phyloP scores from a whole-genome alignment of 1,140 invertebrate genomes.

The Drosophila pseudoobscura region DNA sequence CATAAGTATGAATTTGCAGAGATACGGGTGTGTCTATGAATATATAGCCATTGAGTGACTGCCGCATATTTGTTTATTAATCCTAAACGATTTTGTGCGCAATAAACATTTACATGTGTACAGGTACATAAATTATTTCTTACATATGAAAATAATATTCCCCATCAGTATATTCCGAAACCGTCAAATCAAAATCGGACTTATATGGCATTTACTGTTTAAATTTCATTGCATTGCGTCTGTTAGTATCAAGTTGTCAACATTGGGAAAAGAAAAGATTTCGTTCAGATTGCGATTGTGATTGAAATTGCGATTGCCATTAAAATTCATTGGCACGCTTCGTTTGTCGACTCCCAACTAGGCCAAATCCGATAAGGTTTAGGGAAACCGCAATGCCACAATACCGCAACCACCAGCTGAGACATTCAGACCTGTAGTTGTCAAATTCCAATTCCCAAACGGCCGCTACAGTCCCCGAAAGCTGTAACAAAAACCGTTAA shows the following conservation, averaged over 20 bases:
- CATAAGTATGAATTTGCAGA: background rate
- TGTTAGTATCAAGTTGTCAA: constrained; percentile 27
- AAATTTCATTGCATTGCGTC: background rate
- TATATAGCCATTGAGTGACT: too few relatives aligned
- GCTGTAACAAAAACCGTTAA: constrained; percentile 61
- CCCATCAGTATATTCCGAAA: too few relatives aligned
- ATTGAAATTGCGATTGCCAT: constrained; percentile 55
- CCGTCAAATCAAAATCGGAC: too few relatives aligned
- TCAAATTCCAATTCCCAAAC: constrained; percentile 56
- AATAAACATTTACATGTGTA: too few relatives aligned
- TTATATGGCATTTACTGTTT: too few relatives aligned
- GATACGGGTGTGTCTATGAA: too few relatives aligned
- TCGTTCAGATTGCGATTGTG: constrained; percentile 36
- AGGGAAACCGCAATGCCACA: constrained; percentile 12
- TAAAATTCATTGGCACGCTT: constrained; percentile 68
- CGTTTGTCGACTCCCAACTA: constrained; percentile 4
- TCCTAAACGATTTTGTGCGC: too few relatives aligned
- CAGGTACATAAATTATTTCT: too few relatives aligned
- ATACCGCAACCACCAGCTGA: constrained; percentile 28
- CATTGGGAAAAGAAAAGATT: constrained; percentile 30
- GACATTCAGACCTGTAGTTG: constrained; percentile 19
- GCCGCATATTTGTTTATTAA: too few relatives aligned
- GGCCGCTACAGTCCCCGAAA: constrained; percentile 54
- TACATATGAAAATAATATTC: too few relatives aligned
- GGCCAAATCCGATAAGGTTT: constrained; percentile 49